Evolutionary conservation across 2,888 invertebrate species (phyloP).

Genomic region (Periphyllus acericola): DNA sequence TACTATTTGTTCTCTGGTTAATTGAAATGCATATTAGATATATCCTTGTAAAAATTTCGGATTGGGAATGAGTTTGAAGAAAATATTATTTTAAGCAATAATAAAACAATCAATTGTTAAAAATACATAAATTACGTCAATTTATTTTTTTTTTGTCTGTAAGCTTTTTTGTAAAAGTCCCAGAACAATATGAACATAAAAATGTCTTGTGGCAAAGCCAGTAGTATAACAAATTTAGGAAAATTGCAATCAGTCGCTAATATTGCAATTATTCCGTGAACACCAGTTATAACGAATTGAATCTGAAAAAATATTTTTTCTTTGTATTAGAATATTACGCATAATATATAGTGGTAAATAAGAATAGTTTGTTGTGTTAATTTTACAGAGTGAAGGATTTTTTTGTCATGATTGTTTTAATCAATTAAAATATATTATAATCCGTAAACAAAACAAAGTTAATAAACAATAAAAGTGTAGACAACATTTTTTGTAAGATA

Average conservation of each 20-base stretch:
- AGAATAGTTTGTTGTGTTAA: no score
- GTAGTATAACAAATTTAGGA: slow-evolving; percentile 71
- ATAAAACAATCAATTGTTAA: not conserved
- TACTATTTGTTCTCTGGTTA: no score
- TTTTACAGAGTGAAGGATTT: no score
- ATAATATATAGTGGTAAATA: not conserved
- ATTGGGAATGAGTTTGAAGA: not conserved
- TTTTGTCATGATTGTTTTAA: no score
- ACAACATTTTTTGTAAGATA: no score
- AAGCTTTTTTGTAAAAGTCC: slow-evolving; percentile 73
- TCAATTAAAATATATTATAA: no score
- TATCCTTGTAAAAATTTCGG: no score
- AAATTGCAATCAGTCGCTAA: slow-evolving; percentile 70
- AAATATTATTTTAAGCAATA: not conserved
- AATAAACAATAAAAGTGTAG: no score
- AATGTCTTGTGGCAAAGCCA: slow-evolving; percentile 70
- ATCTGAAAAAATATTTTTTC: slow-evolving; percentile 68
- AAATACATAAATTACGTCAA: slow-evolving; percentile 3
- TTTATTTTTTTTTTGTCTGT: slow-evolving; percentile 67
- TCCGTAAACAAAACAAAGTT: no score
- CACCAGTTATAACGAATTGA: slow-evolving; percentile 76
- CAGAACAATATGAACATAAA: slow-evolving; percentile 72
- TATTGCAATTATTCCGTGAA: slow-evolving; percentile 71
- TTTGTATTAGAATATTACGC: not conserved
- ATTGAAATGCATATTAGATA: no score